Evolutionary conservation across 1,140 invertebrate species (phyloP).

Genomic region (Apis mellifera): DNA sequence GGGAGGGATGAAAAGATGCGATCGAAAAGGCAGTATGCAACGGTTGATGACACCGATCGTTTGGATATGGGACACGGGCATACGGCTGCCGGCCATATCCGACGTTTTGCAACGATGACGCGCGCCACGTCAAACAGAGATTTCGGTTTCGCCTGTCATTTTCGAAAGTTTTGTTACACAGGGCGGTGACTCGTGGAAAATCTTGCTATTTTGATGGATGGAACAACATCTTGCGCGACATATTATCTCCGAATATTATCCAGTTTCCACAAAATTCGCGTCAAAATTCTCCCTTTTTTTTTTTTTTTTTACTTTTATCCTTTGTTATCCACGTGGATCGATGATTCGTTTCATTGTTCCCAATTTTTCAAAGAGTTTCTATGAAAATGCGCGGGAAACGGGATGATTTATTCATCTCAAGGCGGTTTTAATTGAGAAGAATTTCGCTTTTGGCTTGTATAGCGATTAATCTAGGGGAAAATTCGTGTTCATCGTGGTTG

Average conservation of each 20-base stretch:
- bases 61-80: background rate
- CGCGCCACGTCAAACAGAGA: background rate
- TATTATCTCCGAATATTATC: background rate
- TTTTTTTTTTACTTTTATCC: background rate
- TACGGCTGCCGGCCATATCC: slow-evolving; percentile 28
- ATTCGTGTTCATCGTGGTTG: background rate
- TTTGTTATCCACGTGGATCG: background rate
- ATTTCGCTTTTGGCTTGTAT: background rate
- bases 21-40: background rate
- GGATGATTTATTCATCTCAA: background rate
- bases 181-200: background rate
- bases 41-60: slow-evolving; percentile 23
- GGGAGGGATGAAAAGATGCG: background rate
- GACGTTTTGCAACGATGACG: slow-evolving; percentile 24
- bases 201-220: slow-evolving; percentile 10
- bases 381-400: background rate
- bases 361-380: background rate
- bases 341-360: background rate
- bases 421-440: slow-evolving; percentile 18
- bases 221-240: slow-evolving; percentile 4
- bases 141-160: slow-evolving; percentile 15
- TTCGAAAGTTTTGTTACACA: slow-evolving; percentile 4
- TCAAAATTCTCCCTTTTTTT: background rate
- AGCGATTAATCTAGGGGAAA: background rate
- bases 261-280: background rate